phyloP scores from a whole-genome alignment of 2,888 invertebrate species.

The Neuroscelio doddi region DNA sequence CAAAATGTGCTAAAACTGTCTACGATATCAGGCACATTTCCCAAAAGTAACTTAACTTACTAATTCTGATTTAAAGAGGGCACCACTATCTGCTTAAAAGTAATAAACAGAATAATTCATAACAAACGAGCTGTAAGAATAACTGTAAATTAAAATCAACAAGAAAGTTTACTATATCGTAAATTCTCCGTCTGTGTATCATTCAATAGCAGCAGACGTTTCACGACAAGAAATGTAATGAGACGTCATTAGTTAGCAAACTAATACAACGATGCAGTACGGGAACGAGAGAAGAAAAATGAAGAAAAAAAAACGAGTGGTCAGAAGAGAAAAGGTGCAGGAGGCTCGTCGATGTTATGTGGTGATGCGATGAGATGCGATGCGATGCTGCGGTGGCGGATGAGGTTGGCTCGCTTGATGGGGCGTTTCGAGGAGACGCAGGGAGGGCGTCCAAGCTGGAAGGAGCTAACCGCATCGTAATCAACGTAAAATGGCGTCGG shows the following conservation, averaged over 20 bases:
- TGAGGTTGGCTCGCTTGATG: slow-evolving; percentile 32
- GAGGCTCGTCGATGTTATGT: slow-evolving; percentile 16
- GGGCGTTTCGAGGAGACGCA: slow-evolving; percentile 26
- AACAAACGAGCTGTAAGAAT: too few relatives aligned
- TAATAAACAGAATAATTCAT: too few relatives aligned
- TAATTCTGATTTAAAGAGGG: too few relatives aligned
- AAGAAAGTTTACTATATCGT: too few relatives aligned
- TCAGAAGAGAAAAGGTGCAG: slow-evolving; percentile 3
- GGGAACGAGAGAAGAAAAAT: not conserved
- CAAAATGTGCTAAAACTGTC: too few relatives aligned
- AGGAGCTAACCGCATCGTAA: slow-evolving; percentile 67
- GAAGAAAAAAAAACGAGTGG: slow-evolving; percentile 2
- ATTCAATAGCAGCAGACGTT: not conserved
- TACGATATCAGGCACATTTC: too few relatives aligned
- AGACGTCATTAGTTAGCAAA: not conserved
- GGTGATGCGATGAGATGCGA: slow-evolving; percentile 19
- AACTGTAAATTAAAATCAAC: too few relatives aligned
- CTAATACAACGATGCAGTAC: not conserved
- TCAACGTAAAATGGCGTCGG: slow-evolving; percentile 68
- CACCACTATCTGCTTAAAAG: too few relatives aligned
- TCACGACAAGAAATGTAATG: not conserved
- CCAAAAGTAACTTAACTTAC: too few relatives aligned
- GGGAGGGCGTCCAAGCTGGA: slow-evolving; percentile 45
- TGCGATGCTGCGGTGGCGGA: slow-evolving; percentile 31
- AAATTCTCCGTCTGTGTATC: too few relatives aligned